Evolutionary conservation across 1,140 invertebrate genomes (phyloP).

Genomic region (Cephus cinctus): DNA sequence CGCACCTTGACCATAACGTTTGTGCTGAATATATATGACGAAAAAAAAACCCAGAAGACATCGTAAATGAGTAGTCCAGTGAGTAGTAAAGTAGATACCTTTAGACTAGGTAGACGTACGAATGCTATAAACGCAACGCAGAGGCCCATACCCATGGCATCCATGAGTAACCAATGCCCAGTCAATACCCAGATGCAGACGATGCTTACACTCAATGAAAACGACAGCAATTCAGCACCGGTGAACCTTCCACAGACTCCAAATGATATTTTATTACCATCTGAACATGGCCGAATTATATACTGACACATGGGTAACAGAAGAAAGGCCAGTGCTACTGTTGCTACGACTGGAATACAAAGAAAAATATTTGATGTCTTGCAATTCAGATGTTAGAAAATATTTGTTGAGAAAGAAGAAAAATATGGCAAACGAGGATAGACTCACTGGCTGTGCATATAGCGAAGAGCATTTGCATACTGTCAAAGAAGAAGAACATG

Average conservation of each 20-base stretch:
- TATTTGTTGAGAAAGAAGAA: slow-evolving; percentile 4
- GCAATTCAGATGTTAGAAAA: slow-evolving; percentile 3
- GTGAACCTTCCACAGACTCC: slow-evolving; percentile 88
- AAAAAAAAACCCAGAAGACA: slow-evolving; percentile 99
- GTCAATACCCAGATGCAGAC: slow-evolving; percentile 97
- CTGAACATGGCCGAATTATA: slow-evolving; percentile 83
- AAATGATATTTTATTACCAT: slow-evolving; percentile 87
- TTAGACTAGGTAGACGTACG: slow-evolving; percentile 91
- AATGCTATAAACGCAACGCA: slow-evolving; percentile 98
- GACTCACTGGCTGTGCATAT: slow-evolving; percentile 94
- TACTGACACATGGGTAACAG: slow-evolving; percentile 97
- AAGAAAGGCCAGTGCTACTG: slow-evolving; percentile 92
- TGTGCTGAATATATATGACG: slow-evolving; percentile 96
- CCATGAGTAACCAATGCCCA: slow-evolving; percentile 97
- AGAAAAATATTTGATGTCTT: slow-evolving; percentile 8
- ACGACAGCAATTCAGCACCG: slow-evolving; percentile 89
- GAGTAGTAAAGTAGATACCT: slow-evolving; percentile 92
- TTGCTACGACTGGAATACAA: slow-evolving; percentile 84
- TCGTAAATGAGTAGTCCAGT: slow-evolving; percentile 95
- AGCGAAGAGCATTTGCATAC: slow-evolving; percentile 96
- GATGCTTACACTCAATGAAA: slow-evolving; percentile 87
- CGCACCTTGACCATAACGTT: slow-evolving; percentile 97
- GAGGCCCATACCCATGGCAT: slow-evolving; percentile 95
- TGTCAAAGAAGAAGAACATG: slow-evolving; percentile 99
- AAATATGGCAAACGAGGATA: slow-evolving; percentile 16